Evolutionary conservation across 35 echinoderm and acorn worm species (phyloP).

Genomic region (Ophioderma brevispina): DNA sequence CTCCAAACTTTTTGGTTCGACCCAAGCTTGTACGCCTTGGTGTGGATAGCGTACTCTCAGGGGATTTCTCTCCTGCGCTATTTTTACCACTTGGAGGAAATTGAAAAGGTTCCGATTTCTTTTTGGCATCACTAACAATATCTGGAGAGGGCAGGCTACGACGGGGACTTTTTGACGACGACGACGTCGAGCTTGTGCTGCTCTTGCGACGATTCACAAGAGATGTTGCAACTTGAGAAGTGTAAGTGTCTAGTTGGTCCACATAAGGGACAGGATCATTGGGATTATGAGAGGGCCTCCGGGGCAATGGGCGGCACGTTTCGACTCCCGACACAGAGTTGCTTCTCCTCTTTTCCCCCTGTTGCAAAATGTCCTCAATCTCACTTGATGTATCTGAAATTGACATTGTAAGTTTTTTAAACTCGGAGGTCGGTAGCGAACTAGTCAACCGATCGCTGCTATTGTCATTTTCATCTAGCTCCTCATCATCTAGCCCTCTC

Average conservation of each 20-base stretch:
- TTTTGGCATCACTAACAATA: constrained; percentile 19
- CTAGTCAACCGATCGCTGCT: constrained; percentile 43
- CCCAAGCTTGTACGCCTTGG: neutral
- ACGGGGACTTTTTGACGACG: constrained; percentile 13
- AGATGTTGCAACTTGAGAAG: constrained; percentile 54
- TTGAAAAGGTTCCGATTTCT: constrained; percentile 84
- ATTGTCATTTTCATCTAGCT: constrained; percentile 22
- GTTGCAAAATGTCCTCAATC: neutral
- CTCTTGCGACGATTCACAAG: constrained; percentile 43
- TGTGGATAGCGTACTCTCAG: neutral
- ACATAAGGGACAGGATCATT: constrained; percentile 50
- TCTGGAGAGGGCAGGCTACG: constrained; percentile 86
- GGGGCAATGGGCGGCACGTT: constrained; percentile 62
- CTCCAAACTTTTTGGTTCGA: constrained; percentile 24
- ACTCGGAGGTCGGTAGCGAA: constrained; percentile 51
- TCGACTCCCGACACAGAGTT: constrained; percentile 17
- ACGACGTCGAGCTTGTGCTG: neutral
- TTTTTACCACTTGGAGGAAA: constrained; percentile 40
- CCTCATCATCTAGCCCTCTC: constrained; percentile 39
- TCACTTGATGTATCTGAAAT: constrained; percentile 17
- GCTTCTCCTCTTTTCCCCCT: neutral
- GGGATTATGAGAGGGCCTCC: constrained; percentile 46
- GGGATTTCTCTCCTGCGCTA: neutral
- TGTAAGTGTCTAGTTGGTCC: constrained; percentile 61
- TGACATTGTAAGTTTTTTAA: constrained; percentile 47